These are phyloP conservation scores for Phrynocephalus vlangalii DNA, from an alignment of 2,797 vertebrate species.

Conservation along the genomic window DNA sequence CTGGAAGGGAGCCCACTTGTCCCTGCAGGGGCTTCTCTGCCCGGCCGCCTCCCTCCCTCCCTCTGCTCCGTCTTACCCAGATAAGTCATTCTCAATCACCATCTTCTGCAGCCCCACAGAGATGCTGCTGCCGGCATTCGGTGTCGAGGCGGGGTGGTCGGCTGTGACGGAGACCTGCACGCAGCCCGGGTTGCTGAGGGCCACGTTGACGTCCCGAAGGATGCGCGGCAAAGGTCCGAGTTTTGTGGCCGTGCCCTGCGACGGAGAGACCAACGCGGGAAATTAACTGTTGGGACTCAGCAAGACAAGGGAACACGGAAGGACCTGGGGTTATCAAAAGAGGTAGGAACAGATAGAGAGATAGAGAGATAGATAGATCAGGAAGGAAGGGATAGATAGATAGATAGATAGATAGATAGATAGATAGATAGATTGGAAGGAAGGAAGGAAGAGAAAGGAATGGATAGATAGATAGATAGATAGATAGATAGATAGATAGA, in stretches of 20 bases:
- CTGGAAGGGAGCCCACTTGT: neutral
- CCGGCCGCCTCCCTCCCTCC: neutral
- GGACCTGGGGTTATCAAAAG: no score
- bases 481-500: no score
- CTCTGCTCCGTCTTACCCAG: slow-evolving; percentile 85
- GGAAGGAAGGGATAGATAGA: no score
- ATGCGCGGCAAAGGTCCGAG: slow-evolving; percentile 95
- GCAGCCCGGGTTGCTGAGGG: slow-evolving; percentile 89
- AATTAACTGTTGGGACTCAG: neutral
- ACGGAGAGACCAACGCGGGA: slow-evolving; percentile 33
- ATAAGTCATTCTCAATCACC: slow-evolving; percentile 95
- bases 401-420: no score
- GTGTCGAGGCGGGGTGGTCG: slow-evolving; percentile 84
- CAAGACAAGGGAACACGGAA: neutral
- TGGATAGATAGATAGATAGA: no score
- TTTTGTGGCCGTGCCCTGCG: slow-evolving; percentile 87
- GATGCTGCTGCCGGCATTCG: slow-evolving; percentile 86
- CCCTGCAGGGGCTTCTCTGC: neutral
- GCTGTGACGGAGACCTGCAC: slow-evolving; percentile 81
- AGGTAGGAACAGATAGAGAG: no score
- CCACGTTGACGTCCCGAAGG: slow-evolving; percentile 91
- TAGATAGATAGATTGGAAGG: no score
- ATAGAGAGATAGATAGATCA: no score
- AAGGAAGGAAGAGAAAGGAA: no score
- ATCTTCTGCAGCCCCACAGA: slow-evolving; percentile 95